Percentiles rank a stretch among this genome's conserved stretches.
Conservation (phyloP, 2,888 invertebrate species). For the Lordiphosa andalusiaca region DNA sequence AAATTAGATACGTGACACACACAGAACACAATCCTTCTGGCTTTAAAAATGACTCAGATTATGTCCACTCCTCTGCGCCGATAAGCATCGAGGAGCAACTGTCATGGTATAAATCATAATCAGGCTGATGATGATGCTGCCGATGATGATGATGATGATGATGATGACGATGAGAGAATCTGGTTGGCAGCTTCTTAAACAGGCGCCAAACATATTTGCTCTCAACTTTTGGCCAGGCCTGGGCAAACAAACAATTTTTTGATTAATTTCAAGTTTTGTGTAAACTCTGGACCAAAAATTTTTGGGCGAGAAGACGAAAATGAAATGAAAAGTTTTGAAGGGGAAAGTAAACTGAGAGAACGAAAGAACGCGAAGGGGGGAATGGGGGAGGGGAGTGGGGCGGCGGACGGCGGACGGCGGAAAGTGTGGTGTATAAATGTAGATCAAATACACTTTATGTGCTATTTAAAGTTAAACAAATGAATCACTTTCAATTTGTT, state of each 20-base stretch:
- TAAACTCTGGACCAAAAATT: slow-evolving; percentile 46
- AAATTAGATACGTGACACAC: slow-evolving; percentile 62
- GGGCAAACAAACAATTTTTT: slow-evolving; percentile 46
- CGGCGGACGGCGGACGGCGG: too few species aligned
- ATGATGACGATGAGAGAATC: too few species aligned
- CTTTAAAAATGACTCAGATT: slow-evolving; percentile 27
- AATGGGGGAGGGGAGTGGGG: too few species aligned
- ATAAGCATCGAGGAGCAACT: slow-evolving; percentile 1
- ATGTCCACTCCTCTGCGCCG: slow-evolving; percentile 7
- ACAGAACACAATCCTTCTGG: slow-evolving; percentile 2
- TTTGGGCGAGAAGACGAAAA: slow-evolving; percentile 3
- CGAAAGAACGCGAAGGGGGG: too few species aligned
- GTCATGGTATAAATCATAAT: too few species aligned
- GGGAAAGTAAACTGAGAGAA: slow-evolving; percentile 43
- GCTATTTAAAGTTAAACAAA: too few species aligned
- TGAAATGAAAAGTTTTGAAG: slow-evolving; percentile 55
- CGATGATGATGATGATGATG: too few species aligned
- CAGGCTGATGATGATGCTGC: too few species aligned
- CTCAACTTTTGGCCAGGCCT: slow-evolving; percentile 41
- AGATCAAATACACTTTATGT: too few species aligned
- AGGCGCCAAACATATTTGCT: slow-evolving; percentile 24
- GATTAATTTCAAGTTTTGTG: slow-evolving; percentile 66
- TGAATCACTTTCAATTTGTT: too few species aligned
- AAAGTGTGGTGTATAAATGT: too few species aligned
- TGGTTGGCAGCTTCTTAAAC: too few species aligned